A percentile compares a stretch with the other conserved stretches of the same genome.
Evolutionary conservation across 2,888 invertebrate species (phyloP).

Genomic region (Drosophila nigricruria): DNA sequence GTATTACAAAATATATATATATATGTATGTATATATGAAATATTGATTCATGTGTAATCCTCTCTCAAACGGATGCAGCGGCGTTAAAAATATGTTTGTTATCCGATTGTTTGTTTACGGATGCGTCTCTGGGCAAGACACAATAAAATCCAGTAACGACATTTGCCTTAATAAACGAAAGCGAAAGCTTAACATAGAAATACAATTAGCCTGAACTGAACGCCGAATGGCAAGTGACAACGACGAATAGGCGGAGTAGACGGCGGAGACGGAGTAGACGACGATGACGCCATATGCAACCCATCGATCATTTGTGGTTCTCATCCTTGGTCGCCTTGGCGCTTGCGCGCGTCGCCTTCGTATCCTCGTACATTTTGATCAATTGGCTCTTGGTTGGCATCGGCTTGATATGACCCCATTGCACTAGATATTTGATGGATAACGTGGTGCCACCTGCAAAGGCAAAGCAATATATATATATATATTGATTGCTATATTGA

Average conservation of each 20-base stretch:
- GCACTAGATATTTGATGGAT: slow-evolving; percentile 92
- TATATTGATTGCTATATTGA: too few species aligned
- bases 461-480: neutral
- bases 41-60: slow-evolving; percentile 9
- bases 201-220: slow-evolving; percentile 61
- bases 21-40: slow-evolving; percentile 34
- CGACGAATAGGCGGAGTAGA: slow-evolving; percentile 28
- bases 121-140: slow-evolving; percentile 32
- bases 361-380: slow-evolving; percentile 87
- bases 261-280: too few species aligned
- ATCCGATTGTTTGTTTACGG: slow-evolving; percentile 20
- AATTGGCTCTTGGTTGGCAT: slow-evolving; percentile 89
- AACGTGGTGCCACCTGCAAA: slow-evolving; percentile 92
- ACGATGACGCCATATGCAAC: slow-evolving; percentile 14
- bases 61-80: slow-evolving; percentile 13
- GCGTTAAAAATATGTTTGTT: slow-evolving; percentile 10
- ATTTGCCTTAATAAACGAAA: slow-evolving; percentile 19
- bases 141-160: slow-evolving; percentile 34
- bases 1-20: slow-evolving; percentile 39
- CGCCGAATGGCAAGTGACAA: slow-evolving; percentile 30
- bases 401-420: slow-evolving; percentile 93
- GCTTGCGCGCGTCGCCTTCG: slow-evolving; percentile 80
- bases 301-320: slow-evolving; percentile 61
- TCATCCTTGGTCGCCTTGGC: slow-evolving; percentile 67
- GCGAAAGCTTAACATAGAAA: slow-evolving; percentile 59